Evolutionary conservation across 2,888 invertebrate genomes (phyloP).

Genomic region (Eupithecia exiguata): DNA sequence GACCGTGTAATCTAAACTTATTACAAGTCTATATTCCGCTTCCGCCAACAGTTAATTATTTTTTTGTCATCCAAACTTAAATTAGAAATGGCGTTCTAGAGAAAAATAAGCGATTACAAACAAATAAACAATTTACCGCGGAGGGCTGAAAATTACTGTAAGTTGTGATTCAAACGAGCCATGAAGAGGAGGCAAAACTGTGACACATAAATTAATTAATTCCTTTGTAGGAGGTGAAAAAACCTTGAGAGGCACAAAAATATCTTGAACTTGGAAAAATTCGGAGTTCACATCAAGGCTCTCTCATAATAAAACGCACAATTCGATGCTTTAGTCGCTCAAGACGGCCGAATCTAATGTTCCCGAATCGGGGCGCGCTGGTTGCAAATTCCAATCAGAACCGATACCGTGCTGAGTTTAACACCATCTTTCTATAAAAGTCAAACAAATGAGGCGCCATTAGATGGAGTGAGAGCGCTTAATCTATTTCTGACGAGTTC

Average conservation of each 20-base stretch:
- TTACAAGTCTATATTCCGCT: constrained; percentile 23
- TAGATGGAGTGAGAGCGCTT: constrained; percentile 84
- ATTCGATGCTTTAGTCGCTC: background rate
- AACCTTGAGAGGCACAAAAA: constrained; percentile 71
- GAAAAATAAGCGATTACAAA: constrained; percentile 45
- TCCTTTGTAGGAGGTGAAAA: constrained; percentile 61
- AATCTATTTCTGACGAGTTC: constrained; percentile 85
- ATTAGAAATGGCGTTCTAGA: constrained; percentile 44
- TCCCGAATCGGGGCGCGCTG: constrained; percentile 22
- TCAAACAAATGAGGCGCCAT: constrained; percentile 84
- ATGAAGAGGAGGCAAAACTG: constrained; percentile 54
- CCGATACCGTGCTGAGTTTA: constrained; percentile 79
- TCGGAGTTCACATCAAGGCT: constrained; percentile 29
- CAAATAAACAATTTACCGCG: constrained; percentile 50
- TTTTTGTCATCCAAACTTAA: constrained; percentile 46
- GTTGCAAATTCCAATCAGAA: constrained; percentile 65
- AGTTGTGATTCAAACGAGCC: constrained; percentile 60
- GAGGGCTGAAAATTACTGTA: constrained; percentile 50
- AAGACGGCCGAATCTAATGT: background rate
- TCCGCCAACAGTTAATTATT: constrained; percentile 42
- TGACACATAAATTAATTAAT: constrained; percentile 66
- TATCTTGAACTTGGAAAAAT: constrained; percentile 72
- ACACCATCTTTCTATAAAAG: constrained; percentile 83
- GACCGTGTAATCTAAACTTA: constrained; percentile 37
- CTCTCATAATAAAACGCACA: background rate